phyloP scores from a whole-genome alignment of 2,797 vertebrate species.

The Huso huso region DNA sequence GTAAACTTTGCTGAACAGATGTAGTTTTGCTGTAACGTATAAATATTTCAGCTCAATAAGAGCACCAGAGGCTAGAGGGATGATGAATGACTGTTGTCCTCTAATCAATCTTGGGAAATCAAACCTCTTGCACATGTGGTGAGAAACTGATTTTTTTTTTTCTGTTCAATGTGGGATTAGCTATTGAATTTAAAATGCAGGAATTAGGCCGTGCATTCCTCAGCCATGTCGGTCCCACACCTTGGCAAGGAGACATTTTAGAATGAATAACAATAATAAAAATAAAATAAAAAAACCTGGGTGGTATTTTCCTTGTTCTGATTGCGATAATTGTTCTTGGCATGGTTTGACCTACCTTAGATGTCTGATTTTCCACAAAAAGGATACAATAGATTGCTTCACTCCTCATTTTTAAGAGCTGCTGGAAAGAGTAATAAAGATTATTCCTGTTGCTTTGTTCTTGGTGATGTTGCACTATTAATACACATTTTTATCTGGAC shows the following conservation, averaged over 20 bases:
- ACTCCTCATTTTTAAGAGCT: too few relatives aligned
- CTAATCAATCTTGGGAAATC: constrained; percentile 41
- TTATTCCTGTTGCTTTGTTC: too few relatives aligned
- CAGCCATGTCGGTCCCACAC: constrained; percentile 9
- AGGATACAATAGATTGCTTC: too few relatives aligned
- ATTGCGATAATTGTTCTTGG: constrained; percentile 13
- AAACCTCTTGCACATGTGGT: constrained; percentile 22
- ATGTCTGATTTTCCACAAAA: too few relatives aligned
- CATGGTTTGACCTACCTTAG: background rate
- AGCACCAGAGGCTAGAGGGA: constrained; percentile 28
- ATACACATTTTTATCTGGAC: too few relatives aligned
- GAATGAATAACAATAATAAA: background rate
- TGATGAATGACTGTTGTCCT: constrained; percentile 41
- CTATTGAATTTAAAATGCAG: constrained; percentile 13
- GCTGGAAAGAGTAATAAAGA: too few relatives aligned
- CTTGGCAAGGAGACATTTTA: constrained; percentile 3
- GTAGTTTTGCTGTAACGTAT: constrained; percentile 26
- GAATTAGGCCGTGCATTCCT: background rate
- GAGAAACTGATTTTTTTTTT: constrained; percentile 22
- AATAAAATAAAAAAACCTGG: background rate
- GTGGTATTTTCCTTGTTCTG: background rate
- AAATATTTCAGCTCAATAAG: constrained; percentile 43
- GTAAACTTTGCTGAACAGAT: constrained; percentile 28
- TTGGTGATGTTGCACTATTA: too few relatives aligned
- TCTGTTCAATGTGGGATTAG: constrained; percentile 17